Percentiles rank a stretch among this genome's conserved stretches.
phyloP scores from a whole-genome alignment of 1,140 invertebrate genomes.

The Drosophila punjabiensis region DNA sequence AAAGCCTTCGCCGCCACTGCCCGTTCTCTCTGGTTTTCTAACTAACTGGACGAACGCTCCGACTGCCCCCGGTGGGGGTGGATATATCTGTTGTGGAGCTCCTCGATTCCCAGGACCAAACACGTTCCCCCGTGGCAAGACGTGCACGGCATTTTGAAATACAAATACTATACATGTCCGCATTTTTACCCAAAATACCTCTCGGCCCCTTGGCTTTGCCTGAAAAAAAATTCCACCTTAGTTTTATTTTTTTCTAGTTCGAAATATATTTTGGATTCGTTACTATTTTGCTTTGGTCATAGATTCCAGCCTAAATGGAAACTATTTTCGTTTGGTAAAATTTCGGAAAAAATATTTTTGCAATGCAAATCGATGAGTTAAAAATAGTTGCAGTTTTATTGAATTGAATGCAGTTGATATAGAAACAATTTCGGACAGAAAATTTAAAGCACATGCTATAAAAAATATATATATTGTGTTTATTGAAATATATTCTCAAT shows the following conservation, averaged over 20 bases:
- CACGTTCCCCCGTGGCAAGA: conserved; percentile 71
- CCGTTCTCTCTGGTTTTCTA: neutral
- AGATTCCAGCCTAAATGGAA: conserved; percentile 31
- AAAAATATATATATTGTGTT: neutral
- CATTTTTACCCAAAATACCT: conserved; percentile 59
- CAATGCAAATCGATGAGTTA: conserved; percentile 10
- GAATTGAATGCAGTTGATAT: neutral
- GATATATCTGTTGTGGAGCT: conserved; percentile 43
- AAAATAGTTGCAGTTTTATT: conserved; percentile 4
- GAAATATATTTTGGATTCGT: conserved; percentile 48
- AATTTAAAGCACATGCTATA: neutral
- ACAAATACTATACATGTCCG: conserved; percentile 67
- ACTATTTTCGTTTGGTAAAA: conserved; percentile 31
- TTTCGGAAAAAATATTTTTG: conserved; percentile 6
- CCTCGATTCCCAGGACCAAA: conserved; percentile 62
- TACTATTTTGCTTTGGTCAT: conserved; percentile 45
- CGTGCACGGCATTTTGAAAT: conserved; percentile 77
- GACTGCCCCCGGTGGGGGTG: conserved; percentile 35
- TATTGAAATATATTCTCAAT: neutral
- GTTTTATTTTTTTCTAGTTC: conserved; percentile 37
- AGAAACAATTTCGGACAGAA: neutral
- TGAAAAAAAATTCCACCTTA: neutral
- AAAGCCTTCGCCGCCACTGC: neutral
- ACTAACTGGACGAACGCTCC: conserved; percentile 38
- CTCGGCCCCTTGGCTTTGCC: neutral